Percentiles rank a stretch among this genome's conserved stretches.
Evolutionary conservation across 1,140 invertebrate genomes (phyloP).

Genomic region (Zeugodacus cucurbitae): DNA sequence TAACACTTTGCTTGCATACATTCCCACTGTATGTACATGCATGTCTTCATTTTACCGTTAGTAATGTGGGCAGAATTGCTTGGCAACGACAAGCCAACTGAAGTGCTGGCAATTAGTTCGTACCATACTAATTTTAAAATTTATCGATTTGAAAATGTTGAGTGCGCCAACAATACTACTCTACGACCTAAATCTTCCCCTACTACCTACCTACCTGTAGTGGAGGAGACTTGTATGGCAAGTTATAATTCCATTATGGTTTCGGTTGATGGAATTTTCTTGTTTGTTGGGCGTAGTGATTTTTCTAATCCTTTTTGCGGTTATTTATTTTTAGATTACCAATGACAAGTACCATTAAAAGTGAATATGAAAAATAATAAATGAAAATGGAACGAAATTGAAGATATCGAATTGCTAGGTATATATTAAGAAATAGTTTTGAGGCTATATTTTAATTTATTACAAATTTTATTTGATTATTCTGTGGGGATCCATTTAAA

Average conservation of each 20-base stretch:
- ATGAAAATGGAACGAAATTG: neutral
- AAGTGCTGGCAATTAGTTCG: neutral
- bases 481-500: too few relatives aligned
- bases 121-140: neutral
- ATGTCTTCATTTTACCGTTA: neutral
- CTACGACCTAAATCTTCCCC: neutral
- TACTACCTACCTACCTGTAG: neutral
- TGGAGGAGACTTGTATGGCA: neutral
- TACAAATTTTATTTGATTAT: too few relatives aligned
- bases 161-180: neutral
- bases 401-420: too few relatives aligned
- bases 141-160: neutral
- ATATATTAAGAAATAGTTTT: too few relatives aligned
- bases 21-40: neutral
- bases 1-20: neutral
- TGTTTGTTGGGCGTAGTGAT: neutral
- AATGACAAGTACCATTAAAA: neutral
- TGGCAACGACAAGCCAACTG: neutral
- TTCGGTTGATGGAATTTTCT: neutral
- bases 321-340: neutral
- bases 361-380: neutral
- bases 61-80: neutral
- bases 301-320: neutral
- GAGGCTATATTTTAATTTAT: too few relatives aligned
- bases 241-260: neutral